A percentile compares a stretch with the other conserved stretches of the same genome.
Conservation (phyloP, 2,888 invertebrate genomes). For the Pseudanteris insignis region DNA sequence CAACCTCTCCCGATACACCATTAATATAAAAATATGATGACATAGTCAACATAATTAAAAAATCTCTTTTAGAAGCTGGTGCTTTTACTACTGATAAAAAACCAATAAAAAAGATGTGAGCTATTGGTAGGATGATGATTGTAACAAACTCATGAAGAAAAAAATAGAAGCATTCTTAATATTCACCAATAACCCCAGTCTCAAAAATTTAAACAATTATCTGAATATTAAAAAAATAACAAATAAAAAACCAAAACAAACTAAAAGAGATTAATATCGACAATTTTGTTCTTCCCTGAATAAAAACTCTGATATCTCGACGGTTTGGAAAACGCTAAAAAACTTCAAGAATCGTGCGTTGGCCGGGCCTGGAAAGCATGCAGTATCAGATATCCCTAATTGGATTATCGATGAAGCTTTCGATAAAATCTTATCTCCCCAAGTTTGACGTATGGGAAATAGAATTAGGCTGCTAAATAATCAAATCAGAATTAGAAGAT, state of each 20-base stretch:
- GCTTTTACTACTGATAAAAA: background rate
- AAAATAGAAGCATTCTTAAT: background rate
- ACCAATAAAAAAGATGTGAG: background rate
- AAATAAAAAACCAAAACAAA: slow-evolving; percentile 4
- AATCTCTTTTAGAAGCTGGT: background rate
- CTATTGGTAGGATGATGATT: slow-evolving; percentile 13
- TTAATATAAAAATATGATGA: background rate
- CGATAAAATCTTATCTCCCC: background rate
- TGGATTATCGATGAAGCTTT: too few relatives aligned
- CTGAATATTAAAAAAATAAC: background rate
- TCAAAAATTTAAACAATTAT: background rate
- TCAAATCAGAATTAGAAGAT: background rate
- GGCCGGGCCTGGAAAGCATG: too few relatives aligned
- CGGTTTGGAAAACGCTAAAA: slow-evolving; percentile 1
- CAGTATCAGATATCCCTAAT: too few relatives aligned
- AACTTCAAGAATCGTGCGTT: slow-evolving; percentile 12
- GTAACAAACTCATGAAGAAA: background rate
- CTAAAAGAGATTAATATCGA: slow-evolving; percentile 5
- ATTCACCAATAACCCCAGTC: too few relatives aligned
- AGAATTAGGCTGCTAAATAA: too few relatives aligned
- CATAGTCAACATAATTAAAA: background rate
- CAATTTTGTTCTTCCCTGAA: slow-evolving; percentile 12
- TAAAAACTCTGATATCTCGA: background rate
- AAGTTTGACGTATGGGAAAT: too few relatives aligned
- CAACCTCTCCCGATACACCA: too few relatives aligned